Base-by-base conservation (phyloP, 2,888 invertebrate species). In the Zhengitettix transpicula region DNA sequence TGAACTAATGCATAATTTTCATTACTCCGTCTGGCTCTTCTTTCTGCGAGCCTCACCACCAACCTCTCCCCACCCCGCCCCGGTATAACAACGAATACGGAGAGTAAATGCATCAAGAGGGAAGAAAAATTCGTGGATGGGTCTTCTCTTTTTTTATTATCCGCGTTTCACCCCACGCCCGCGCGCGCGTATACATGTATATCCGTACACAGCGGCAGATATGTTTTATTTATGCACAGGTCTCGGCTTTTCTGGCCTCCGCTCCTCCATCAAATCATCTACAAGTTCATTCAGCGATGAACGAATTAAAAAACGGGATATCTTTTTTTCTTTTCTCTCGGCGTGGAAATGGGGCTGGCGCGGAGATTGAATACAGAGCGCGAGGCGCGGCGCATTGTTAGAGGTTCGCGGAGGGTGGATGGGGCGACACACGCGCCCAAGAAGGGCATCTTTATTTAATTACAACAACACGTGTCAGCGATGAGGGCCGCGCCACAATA, bases 1-100 rank as follows among this genome's bases (percentile, higher is more conserved):
- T 69, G 69, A 69, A 69, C 69, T 69, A 70, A 70, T 70, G 70
- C 70, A 70, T 70, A 70, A 69, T 69, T 69, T 70, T 69, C 70
- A 70, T 70, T 69, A 70, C 68, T 61, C 57, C 47, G 47, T 47
- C 47, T 47, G 47, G 47, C 47, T 47, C 47, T 47, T 47, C 47
- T 47, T 47, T 47, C 47, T 12, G 14, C 47, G 47, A 47, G 47
- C 14, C 47, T n/a, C 47, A n/a, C 14, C 12, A n/a, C 14, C 47
- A 47, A 12, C 14, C 14, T n/a, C n/a, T 12, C 47, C 47, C 14
- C 47, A 12, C 14, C 47, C 47, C 47, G 14, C 47, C 14, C 47
- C 47, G n/a, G 47, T n/a, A 47, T 47, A 47, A 47, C 47, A 47
- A 47, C 47, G 47, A 47, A 47, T 47, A n/a, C 47, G 47, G n/a